These are phyloP conservation scores for Prostheceraeus crozeri DNA, from an alignment of 2,888 invertebrate species.

Conservation along the genomic window DNA sequence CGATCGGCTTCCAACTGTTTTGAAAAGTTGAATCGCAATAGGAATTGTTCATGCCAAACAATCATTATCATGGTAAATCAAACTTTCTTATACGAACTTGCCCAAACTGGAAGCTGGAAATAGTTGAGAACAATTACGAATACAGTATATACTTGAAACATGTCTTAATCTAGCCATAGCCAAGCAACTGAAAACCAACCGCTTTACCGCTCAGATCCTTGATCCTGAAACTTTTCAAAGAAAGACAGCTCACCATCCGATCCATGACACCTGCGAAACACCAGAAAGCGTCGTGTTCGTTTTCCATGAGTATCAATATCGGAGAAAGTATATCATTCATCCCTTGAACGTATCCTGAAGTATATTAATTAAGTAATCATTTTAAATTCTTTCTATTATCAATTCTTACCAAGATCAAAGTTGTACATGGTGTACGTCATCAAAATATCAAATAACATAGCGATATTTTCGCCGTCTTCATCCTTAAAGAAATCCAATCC, in stretches of 20 bases:
- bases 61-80: no score
- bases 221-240: no score
- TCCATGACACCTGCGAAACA: slow-evolving; percentile 97
- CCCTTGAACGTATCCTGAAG: slow-evolving; percentile 67
- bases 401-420: slow-evolving; percentile 72
- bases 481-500: slow-evolving; percentile 83
- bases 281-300: slow-evolving; percentile 96
- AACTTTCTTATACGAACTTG: no score
- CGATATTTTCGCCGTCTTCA: slow-evolving; percentile 79
- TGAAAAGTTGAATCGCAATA: no score
- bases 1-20: no score
- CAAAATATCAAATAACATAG: slow-evolving; percentile 76
- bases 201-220: no score
- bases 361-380: not conserved
- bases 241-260: slow-evolving; percentile 74
- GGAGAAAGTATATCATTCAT: slow-evolving; percentile 96
- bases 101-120: no score
- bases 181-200: no score
- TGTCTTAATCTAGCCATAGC: no score
- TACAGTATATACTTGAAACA: no score
- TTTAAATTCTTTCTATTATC: not conserved
- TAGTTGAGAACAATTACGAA: no score
- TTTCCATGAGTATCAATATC: slow-evolving; percentile 74
- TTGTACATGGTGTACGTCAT: slow-evolving; percentile 99
- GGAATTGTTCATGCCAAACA: no score